Evolutionary conservation across 2,797 vertebrate species (phyloP), one percentile per base, ranked within the genome.

Genomic region (Tachyglossus aculeatus): DNA sequence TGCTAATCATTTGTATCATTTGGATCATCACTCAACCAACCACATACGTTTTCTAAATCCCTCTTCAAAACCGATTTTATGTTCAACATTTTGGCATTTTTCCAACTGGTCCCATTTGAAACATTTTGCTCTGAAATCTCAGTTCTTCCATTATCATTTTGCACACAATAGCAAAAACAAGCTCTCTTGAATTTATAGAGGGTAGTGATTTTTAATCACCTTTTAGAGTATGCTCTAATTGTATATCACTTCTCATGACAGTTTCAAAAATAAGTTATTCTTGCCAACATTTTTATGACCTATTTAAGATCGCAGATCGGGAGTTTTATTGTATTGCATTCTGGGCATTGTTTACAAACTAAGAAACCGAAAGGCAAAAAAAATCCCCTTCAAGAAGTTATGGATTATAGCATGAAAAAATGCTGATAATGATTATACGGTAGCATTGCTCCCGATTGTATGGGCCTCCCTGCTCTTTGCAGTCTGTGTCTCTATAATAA

Each of bases 221-320:
- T 70, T 80, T 77, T 71, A 77, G 62, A 12, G 67, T 39, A 61
- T 16, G 3, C 61, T 53, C 71, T 72, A 78, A 82, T 80, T 78
- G 45, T 82, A 67, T 64, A 84, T 85, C 81, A 77, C 67, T 61
- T 80, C 69, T 72, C 77, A 80, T 62, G 74, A 80, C 85, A 72
- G 63, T 41, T 82, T 44, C 64, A 52, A 60, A 68, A 64, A 64
- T 72, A 69, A 38, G 83, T 78, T 72, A 62, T 81, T 83, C 78
- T 71, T 63, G 61, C 71, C 71, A 47, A 59, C 67, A n/a, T 38
- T 39, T 77, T 85, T 74, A 85, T 74, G 78, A 56, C 76, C 81
- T 80, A 67, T 68, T 63, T 67, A 52, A 80, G 75, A 34, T 61
- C 5, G 16, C 77, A 73, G 70, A 64, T 72, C 76, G 62, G 57